A percentile compares a stretch with the other conserved stretches of the same genome.
phyloP scores from a whole-genome alignment of 2,888 invertebrate species.

The Drosophila glabriapex region DNA sequence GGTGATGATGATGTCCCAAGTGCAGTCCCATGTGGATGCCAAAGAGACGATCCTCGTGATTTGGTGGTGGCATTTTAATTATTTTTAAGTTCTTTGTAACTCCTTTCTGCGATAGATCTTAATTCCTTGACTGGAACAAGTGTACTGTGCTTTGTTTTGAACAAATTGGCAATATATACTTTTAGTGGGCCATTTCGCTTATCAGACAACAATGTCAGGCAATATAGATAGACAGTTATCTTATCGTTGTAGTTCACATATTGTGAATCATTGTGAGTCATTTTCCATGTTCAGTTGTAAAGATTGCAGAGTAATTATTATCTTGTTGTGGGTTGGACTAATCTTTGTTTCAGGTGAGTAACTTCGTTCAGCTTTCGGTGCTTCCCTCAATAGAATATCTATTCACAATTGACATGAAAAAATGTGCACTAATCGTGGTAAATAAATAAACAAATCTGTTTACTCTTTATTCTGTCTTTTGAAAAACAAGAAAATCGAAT shows the following conservation, averaged over 20 bases:
- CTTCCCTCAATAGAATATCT: conserved; percentile 26
- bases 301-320: conserved; percentile 22
- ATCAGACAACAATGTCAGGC: conserved; percentile 37
- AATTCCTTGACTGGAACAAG: conserved; percentile 28
- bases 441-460: conserved; percentile 64
- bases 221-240: conserved; percentile 44
- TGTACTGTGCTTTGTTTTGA: conserved; percentile 44
- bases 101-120: conserved; percentile 29
- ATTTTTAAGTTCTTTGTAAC: conserved; percentile 13
- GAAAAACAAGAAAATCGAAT: conserved; percentile 25
- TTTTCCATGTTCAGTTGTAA: conserved; percentile 30
- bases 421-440: conserved; percentile 39
- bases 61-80: conserved; percentile 59
- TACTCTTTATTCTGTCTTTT: conserved; percentile 31
- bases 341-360: conserved; percentile 44
- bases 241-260: conserved; percentile 45
- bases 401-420: conserved; percentile 29
- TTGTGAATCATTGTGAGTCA: conserved; percentile 42
- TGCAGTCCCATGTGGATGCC: conserved; percentile 63
- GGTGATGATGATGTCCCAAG: conserved; percentile 59
- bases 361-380: conserved; percentile 26
- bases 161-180: conserved; percentile 60
- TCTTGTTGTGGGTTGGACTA: conserved; percentile 13
- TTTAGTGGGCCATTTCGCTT: not conserved
- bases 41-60: conserved; percentile 61